Evolutionary conservation across 2,888 invertebrate species (phyloP), one percentile per base, ranked within the genome.

Genomic region (Diarsia rubi): DNA sequence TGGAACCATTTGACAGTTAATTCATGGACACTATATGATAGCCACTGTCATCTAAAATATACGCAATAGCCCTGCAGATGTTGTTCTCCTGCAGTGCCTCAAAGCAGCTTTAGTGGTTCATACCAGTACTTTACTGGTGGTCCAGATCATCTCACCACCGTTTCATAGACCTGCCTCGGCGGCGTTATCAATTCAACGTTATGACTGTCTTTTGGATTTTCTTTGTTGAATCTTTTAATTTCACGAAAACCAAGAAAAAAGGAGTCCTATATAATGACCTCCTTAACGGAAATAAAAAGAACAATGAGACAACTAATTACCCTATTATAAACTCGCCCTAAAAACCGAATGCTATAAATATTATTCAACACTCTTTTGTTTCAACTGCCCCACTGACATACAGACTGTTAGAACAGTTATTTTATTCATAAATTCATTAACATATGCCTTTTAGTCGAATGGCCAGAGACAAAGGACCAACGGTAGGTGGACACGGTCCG

Each of bases 391-490:
- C 73, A 89, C 83, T 92, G 89, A 88, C 91, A 91, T 67, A 87
- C 82, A 85, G 78, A 77, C 70, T 59, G 47, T 73, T 64, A 62
- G 45, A 65, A 83, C 86, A 75, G 84, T 86, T 86, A 87, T 74
- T 78, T 80, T 64, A 65, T 66, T 82, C 75, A 87, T 75, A 70
- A 80, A 70, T 73, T 81, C 42, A 78, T 78, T 81, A 78, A 65
- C 81, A 81, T 69, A 76, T 70, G 74, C 73, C 75, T 81, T 67
- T 63, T 24, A 27, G 27, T 59, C 69, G 49, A 62, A 71, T 75
- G 21, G 31, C 31, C 59, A 75, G 74, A 87, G 86, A 92, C 92
- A 92, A 92, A 88, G 81, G 86, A 73, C 45, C 64, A 90, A 88
- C 91, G 89, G 92, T 90, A 78, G 52, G 57, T 57, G 73, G 89